Percentiles rank a stretch among this genome's conserved stretches.
These are phyloP conservation scores for Phalacrocorax brasilianus DNA, from an alignment of 2,113 vertebrate genomes.

Conservation along the genomic window DNA sequence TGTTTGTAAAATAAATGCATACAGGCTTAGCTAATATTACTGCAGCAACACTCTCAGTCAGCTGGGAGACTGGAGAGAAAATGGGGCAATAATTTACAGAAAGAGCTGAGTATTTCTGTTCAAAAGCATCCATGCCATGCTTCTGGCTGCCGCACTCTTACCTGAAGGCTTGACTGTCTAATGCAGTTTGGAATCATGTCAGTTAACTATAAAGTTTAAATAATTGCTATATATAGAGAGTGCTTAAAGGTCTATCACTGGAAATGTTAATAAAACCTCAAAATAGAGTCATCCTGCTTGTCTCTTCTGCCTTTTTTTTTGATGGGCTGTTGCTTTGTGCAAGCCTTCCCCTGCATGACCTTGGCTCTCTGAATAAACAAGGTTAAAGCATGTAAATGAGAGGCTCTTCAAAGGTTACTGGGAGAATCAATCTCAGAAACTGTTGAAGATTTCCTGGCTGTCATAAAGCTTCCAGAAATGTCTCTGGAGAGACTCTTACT, in stretches of 20 bases:
- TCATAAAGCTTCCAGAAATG: background rate
- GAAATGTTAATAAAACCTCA: conserved; percentile 12
- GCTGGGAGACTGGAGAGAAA: background rate
- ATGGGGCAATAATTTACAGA: background rate
- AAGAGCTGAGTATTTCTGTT: conserved; percentile 17
- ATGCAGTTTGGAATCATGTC: conserved; percentile 1
- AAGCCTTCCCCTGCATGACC: background rate
- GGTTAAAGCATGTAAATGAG: background rate
- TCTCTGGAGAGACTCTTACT: background rate
- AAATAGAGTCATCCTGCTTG: conserved; percentile 12
- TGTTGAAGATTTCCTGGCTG: background rate
- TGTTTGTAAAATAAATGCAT: background rate
- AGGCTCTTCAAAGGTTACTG: background rate
- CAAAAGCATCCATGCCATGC: background rate
- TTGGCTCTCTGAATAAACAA: background rate
- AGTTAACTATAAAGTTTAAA: conserved; percentile 18
- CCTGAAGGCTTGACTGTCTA: conserved; percentile 34
- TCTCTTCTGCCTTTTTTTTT: background rate
- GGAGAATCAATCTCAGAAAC: background rate
- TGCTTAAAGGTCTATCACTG: background rate
- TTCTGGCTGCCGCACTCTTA: conserved; percentile 25
- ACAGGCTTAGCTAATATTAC: background rate
- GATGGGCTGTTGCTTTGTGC: background rate
- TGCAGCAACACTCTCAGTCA: background rate
- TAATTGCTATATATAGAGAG: conserved; percentile 32